Percentiles rank a stretch among this genome's conserved stretches.
Evolutionary conservation across 2,888 invertebrate species (phyloP).

Genomic region (Meiosimyza decipiens): DNA sequence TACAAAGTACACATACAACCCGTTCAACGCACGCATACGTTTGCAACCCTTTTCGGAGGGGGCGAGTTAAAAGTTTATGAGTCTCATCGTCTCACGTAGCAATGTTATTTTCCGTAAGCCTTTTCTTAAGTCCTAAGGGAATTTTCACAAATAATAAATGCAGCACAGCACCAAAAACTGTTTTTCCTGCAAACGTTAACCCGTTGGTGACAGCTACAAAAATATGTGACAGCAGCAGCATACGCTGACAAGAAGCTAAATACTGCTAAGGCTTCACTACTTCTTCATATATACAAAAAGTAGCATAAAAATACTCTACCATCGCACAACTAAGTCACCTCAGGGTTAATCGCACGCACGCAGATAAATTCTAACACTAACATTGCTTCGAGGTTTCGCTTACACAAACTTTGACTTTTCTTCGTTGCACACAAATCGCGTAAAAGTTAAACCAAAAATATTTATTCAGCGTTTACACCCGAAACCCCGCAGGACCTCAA

Average conservation of each 20-base stretch:
- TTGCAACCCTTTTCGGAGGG: no score
- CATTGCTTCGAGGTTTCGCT: slow-evolving; percentile 45
- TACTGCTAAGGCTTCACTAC: no score
- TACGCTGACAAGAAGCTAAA: not conserved
- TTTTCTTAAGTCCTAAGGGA: slow-evolving; percentile 44
- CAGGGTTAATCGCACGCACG: no score
- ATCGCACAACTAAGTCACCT: no score
- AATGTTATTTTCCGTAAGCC: not conserved
- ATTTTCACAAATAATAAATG: slow-evolving; percentile 38
- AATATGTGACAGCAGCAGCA: not conserved
- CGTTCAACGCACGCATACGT: no score
- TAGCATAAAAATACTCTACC: no score
- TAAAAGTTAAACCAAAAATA: slow-evolving; percentile 60
- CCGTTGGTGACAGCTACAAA: slow-evolving; percentile 22
- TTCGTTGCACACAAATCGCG: slow-evolving; percentile 48
- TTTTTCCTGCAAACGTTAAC: slow-evolving; percentile 50
- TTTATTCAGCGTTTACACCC: slow-evolving; percentile 47
- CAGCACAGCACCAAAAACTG: slow-evolving; percentile 48
- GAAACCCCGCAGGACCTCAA: not conserved
- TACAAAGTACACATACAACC: no score
- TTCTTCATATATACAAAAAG: no score
- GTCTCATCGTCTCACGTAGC: not conserved
- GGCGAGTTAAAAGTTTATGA: no score
- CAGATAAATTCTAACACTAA: slow-evolving; percentile 3
- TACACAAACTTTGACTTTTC: slow-evolving; percentile 59